Evolutionary conservation across 2,888 invertebrate species (phyloP).

Genomic region (Ormyrus nitidulus): DNA sequence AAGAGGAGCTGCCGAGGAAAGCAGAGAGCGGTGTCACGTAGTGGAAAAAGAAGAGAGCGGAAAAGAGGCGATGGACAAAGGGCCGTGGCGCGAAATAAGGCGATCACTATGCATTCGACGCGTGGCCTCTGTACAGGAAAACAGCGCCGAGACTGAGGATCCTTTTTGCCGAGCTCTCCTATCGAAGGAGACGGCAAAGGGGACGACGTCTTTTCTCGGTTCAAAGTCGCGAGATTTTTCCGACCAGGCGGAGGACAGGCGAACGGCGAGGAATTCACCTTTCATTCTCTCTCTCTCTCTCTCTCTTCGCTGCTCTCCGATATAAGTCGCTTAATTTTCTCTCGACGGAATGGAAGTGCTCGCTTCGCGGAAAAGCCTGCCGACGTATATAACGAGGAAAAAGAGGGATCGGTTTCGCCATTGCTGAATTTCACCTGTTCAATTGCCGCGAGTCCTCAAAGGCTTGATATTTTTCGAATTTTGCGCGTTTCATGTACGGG

Average conservation of each 20-base stretch:
- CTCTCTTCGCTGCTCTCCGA: background rate
- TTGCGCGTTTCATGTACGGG: no score
- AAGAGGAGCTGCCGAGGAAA: no score
- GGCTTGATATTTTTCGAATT: no score
- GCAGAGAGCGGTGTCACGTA: no score
- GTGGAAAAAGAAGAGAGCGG: slow-evolving; percentile 8
- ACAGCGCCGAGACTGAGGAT: slow-evolving; percentile 5
- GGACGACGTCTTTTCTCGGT: background rate
- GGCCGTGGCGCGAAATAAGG: slow-evolving; percentile 62
- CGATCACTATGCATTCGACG: slow-evolving; percentile 69
- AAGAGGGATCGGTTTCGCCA: slow-evolving; percentile 15
- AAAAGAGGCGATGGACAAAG: slow-evolving; percentile 32
- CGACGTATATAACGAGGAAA: no score
- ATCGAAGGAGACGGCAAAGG: background rate
- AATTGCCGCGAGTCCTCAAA: no score
- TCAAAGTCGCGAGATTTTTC: background rate
- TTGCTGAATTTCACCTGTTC: slow-evolving; percentile 5
- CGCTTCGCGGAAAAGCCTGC: background rate
- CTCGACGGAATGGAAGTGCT: slow-evolving; percentile 5
- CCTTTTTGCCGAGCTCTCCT: slow-evolving; percentile 14
- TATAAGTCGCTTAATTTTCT: slow-evolving; percentile 39
- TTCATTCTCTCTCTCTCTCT: no score
- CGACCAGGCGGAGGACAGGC: no score
- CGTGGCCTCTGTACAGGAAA: slow-evolving; percentile 17
- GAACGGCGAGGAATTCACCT: no score